Evolutionary conservation across 2,888 invertebrate species (phyloP), one percentile per base, ranked within the genome.

Genomic region (Homarus gammarus): DNA sequence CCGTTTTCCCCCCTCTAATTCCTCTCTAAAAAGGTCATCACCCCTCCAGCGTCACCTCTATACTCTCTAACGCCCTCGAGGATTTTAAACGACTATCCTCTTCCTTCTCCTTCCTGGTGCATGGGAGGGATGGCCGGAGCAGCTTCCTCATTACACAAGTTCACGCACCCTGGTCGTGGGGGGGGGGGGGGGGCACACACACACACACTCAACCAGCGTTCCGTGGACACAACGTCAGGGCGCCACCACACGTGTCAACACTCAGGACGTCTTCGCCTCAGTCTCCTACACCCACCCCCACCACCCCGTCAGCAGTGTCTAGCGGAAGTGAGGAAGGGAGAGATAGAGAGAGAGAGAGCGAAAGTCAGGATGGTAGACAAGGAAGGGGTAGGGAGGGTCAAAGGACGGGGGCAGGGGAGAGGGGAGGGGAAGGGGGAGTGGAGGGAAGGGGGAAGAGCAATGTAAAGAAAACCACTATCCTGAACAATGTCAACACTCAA

Each of bases 131-230:
- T 61, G 61, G 61, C 22, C 27, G 61, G 36, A 38, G 18, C 36
- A 72, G 72, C 36, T 36, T 38, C 72, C 72, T 72, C 72, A 72
- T 36, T 36, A 36, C 72, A 72, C 36, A 15, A 36, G 72, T 33
- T 72, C 72, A 72, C n/a, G 72, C 33, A 72, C 72, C 72, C 72
- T 36, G 36, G 72, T 15, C 31, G 22, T 6, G 56, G 0, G 56
- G 56, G 31, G 31, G 2, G 2, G 5, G 8, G 44, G n/a, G n/a
- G n/a, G n/a, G n/a, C n/a, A n/a, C n/a, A n/a, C n/a, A n/a, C n/a
- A n/a, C n/a, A n/a, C n/a, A n/a, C n/a, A n/a, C n/a, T n/a, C n/a
- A n/a, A n/a, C n/a, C n/a, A n/a, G n/a, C n/a, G n/a, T n/a, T n/a
- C n/a, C n/a, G n/a, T n/a, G 2, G 56, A 3, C 56, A 56, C 18